Percentiles rank a stretch among this genome's conserved stretches.
These are phyloP conservation scores for Platycheirus rosarum DNA, from an alignment of 2,888 invertebrate species.

Conservation along the genomic window DNA sequence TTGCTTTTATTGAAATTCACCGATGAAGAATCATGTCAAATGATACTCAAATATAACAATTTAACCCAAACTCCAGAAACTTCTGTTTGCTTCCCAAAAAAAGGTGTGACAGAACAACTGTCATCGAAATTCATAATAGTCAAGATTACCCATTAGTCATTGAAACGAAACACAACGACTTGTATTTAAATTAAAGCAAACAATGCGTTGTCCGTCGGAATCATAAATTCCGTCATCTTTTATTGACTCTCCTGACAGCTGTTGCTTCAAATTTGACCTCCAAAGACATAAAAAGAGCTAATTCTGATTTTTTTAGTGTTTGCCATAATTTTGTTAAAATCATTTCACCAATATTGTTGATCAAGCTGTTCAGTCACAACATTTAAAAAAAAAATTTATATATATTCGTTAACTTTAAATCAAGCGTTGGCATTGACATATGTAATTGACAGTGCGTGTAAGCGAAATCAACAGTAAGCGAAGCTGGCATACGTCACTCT, in stretches of 20 bases:
- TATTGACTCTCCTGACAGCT: conserved; percentile 29
- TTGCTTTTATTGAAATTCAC: too few species aligned
- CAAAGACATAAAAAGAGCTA: background rate
- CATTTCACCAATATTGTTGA: background rate
- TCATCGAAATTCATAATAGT: conserved; percentile 3
- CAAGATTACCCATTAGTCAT: conserved; percentile 4
- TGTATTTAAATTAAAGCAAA: background rate
- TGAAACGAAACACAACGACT: conserved; percentile 2
- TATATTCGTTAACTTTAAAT: background rate
- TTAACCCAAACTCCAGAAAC: background rate
- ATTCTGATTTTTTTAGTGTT: background rate
- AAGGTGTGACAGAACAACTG: conserved; percentile 29
- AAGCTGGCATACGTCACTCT: background rate
- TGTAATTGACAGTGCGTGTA: background rate
- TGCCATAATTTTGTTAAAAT: background rate
- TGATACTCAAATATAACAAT: background rate
- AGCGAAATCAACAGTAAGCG: background rate
- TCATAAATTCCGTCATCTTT: background rate
- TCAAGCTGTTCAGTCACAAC: conserved; percentile 2
- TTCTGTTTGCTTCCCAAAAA: background rate
- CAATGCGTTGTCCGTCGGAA: too few species aligned
- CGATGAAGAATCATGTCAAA: background rate
- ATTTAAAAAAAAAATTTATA: conserved; percentile 9
- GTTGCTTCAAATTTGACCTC: conserved; percentile 37
- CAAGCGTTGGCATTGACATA: background rate